Conservation (phyloP, 2,797 vertebrate species). For the Enteromius mattozi region DNA sequence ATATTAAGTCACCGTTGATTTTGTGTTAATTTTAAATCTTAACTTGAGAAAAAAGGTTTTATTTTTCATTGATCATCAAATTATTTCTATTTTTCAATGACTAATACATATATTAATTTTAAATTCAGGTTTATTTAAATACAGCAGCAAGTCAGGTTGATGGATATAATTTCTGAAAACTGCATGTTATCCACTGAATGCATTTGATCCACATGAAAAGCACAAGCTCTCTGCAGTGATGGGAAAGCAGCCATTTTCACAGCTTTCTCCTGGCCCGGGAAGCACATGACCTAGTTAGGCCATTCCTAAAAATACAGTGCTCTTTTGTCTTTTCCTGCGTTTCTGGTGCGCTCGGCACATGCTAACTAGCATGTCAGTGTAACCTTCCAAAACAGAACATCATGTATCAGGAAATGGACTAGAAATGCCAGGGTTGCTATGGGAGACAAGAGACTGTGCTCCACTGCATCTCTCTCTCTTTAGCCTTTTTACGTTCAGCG, state of each 20-base stretch:
- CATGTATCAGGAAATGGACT: slow-evolving; percentile 58
- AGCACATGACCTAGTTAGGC: slow-evolving; percentile 54
- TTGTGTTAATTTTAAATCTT: neutral
- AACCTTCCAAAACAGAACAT: slow-evolving; percentile 56
- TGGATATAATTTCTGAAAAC: neutral
- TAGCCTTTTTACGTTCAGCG: slow-evolving; percentile 22
- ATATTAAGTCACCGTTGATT: neutral
- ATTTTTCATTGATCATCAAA: neutral
- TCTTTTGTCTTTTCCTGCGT: slow-evolving; percentile 29
- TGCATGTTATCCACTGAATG: neutral
- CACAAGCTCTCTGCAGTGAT: slow-evolving; percentile 18
- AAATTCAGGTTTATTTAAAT: neutral
- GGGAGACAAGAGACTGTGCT: slow-evolving; percentile 61
- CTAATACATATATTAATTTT: neutral
- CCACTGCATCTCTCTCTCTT: slow-evolving; percentile 45
- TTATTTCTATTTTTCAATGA: neutral
- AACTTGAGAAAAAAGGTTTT: neutral
- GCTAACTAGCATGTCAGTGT: slow-evolving; percentile 45
- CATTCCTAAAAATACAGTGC: slow-evolving; percentile 49
- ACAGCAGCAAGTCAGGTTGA: neutral
- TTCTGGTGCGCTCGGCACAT: slow-evolving; percentile 39
- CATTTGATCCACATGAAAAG: neutral
- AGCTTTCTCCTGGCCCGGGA: slow-evolving; percentile 31
- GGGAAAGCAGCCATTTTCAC: slow-evolving; percentile 39
- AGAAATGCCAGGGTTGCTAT: slow-evolving; percentile 66